These are phyloP conservation scores for pig (Sus scrofa) DNA, from an alignment of 2,113 vertebrate genomes.

Conservation along the genomic window T2T-Sscrofa CM000816.6:35337001-35337500, in stretches of 20 bases:
- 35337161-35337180: not conserved
- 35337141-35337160: not conserved
- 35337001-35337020: not conserved
- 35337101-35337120: not conserved
- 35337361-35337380: not conserved
- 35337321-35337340: not conserved
- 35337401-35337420: not conserved
- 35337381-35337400: not conserved
- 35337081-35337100: not conserved
- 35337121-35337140: not conserved
- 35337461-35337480: not conserved
- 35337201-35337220: not conserved
- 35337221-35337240: not conserved
- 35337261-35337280: not conserved
- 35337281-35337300: not conserved
- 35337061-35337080: slow-evolving; percentile 39
- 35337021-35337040: not conserved
- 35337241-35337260: not conserved
- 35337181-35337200: not conserved
- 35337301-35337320: not conserved
- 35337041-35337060: not conserved
- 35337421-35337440: not conserved
- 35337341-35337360: not conserved
- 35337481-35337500: not conserved
- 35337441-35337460: not conserved